These are phyloP conservation scores for Rachycentron canadum DNA, from an alignment of 2,797 vertebrate genomes.

Conservation along the genomic window DNA sequence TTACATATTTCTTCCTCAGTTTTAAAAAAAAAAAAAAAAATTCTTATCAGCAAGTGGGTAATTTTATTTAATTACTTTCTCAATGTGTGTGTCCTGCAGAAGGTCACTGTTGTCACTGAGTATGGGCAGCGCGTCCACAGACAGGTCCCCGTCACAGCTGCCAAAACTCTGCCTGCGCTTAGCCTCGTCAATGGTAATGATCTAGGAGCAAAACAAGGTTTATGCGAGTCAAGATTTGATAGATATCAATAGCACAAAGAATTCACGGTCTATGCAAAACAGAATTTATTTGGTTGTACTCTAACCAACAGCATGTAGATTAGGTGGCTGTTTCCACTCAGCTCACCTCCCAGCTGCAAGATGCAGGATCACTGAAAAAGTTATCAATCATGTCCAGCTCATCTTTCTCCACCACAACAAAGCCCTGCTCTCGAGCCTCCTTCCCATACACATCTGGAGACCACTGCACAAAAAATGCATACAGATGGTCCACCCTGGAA, in stretches of 20 bases:
- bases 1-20: neutral
- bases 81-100: constrained; percentile 93
- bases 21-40: too few relatives aligned
- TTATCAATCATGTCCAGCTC: constrained; percentile 99
- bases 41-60: neutral
- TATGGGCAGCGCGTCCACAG: constrained; percentile 85
- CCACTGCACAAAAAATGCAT: constrained; percentile 98
- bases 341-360: constrained; percentile 98
- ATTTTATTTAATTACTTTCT: constrained; percentile 87
- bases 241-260: neutral
- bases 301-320: neutral
- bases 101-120: constrained; percentile 90
- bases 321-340: neutral
- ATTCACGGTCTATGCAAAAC: neutral
- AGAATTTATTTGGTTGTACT: neutral
- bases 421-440: constrained; percentile 97
- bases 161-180: constrained; percentile 94
- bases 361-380: constrained; percentile 96
- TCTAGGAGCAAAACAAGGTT: constrained; percentile 79
- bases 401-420: constrained; percentile 97
- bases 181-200: constrained; percentile 97
- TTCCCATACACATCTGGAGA: constrained; percentile 98
- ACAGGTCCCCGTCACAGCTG: constrained; percentile 89
- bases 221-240: neutral
- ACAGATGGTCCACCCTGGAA: constrained; percentile 95